Conservation (phyloP, 2,113 vertebrate species). For the Sula dactylatra region DNA sequence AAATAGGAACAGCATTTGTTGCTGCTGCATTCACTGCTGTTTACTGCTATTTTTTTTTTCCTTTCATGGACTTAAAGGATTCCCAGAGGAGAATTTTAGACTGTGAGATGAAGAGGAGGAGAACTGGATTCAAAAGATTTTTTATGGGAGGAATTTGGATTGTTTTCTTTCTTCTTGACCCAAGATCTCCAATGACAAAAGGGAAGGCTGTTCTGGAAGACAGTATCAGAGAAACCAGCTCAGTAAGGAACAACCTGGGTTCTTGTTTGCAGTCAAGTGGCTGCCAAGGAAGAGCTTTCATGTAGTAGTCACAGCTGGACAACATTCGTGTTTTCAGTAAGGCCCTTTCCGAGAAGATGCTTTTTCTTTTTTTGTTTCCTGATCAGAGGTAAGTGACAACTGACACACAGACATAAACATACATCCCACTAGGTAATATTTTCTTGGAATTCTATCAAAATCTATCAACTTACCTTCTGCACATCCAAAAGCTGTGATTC, state of each 20-base stretch:
- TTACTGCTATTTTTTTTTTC: background rate
- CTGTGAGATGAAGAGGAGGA: background rate
- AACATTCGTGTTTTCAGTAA: background rate
- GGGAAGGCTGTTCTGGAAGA: background rate
- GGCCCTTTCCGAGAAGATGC: background rate
- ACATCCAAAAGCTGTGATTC: background rate
- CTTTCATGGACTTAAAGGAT: background rate
- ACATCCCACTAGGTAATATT: background rate
- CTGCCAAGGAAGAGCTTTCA: background rate
- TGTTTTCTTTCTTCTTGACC: background rate
- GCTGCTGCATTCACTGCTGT: background rate
- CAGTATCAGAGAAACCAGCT: background rate
- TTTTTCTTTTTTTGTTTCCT: background rate
- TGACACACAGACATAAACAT: background rate
- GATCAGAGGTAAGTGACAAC: background rate
- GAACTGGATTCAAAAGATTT: background rate
- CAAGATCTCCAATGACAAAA: background rate
- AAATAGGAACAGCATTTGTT: background rate
- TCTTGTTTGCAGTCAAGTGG: background rate
- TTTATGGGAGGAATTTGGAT: background rate
- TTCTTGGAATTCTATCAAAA: background rate
- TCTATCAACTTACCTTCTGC: background rate
- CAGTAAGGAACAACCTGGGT: background rate
- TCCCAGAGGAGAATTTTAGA: background rate
- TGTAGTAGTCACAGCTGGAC: background rate